These are phyloP conservation scores for Dendrocincla fuliginosa DNA, from an alignment of 2,797 vertebrate genomes.

Conservation along the genomic window DNA sequence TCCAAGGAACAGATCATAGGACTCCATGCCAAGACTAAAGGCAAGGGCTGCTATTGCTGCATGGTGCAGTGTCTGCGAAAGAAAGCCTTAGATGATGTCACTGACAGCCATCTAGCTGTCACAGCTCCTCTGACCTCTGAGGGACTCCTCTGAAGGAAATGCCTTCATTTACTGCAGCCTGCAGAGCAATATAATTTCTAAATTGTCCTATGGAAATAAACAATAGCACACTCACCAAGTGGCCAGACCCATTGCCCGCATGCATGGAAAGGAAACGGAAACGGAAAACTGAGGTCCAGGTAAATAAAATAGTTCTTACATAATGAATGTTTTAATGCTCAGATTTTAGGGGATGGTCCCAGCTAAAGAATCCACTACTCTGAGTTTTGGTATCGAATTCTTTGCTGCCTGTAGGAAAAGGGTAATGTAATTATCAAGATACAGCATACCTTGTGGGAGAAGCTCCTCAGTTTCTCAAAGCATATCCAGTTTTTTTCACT, in stretches of 20 bases:
- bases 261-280: not conserved
- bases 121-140: not conserved
- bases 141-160: not conserved
- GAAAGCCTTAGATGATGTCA: not conserved
- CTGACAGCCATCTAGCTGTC: not conserved
- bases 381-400: not conserved
- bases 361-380: not conserved
- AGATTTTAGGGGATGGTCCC: not conserved
- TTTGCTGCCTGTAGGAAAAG: not conserved
- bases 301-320: not conserved
- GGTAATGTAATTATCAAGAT: not conserved
- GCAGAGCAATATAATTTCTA: not conserved
- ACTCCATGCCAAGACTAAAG: not conserved
- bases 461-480: not conserved
- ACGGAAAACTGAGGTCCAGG: not conserved
- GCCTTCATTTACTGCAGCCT: not conserved
- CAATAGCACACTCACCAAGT: accelerated
- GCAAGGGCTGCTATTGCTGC: not conserved
- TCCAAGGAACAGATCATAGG: not conserved
- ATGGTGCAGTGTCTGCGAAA: not conserved
- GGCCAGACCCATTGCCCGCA: not conserved
- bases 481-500: not conserved
- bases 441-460: not conserved
- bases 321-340: not conserved
- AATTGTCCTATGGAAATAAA: not conserved